Evolutionary conservation across 2,888 invertebrate genomes (phyloP), one percentile per base, ranked within the genome.

Genomic region (Agrilus mali): DNA sequence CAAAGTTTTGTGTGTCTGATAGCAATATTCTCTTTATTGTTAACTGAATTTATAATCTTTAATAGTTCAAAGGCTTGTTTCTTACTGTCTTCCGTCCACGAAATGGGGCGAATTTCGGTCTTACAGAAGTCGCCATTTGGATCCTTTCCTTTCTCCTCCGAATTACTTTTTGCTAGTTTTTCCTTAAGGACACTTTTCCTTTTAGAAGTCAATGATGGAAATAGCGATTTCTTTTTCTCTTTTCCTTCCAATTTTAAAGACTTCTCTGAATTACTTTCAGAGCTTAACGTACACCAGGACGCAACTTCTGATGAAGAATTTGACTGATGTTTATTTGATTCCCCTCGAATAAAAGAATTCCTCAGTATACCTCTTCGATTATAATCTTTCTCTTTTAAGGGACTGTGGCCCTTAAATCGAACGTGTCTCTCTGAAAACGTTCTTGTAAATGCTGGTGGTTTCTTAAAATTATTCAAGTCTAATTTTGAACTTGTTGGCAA

Each of bases 401-500:
- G 65, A 47, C 64, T 64, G 46, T 64, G 62, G 0, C 59, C 60
- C 52, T 65, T 65, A 44, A 66, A 65, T 34, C 58, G 54, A 4
- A 66, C 60, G 38, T 59, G 55, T 41, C 61, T 55, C 48, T 67
- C 66, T 5, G 65, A 65, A 41, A 58, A 48, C 3, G 60, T 58
- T 37, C 64, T 52, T 4, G 56, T 51, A 48, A 69, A 66, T 33
- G 48, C 50, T 13, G 52, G 42, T 2, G 65, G 65, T 51, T 60
- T 64, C 12, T 54, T 46, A 35, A 67, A 53, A 44, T 55, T 52
- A 7, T 54, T 50, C 15, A 63, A 55, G 51, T 67, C 57, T 10
- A 69, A 45, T 54, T 65, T 68, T 27, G 58, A 57, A 39, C 66
- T 64, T n/a, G 69, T 70, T 6, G 63, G 60, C 10, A 60, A 43